Evolutionary conservation across 2,888 invertebrate genomes (phyloP).

Genomic region (Brassicogethes aeneus): DNA sequence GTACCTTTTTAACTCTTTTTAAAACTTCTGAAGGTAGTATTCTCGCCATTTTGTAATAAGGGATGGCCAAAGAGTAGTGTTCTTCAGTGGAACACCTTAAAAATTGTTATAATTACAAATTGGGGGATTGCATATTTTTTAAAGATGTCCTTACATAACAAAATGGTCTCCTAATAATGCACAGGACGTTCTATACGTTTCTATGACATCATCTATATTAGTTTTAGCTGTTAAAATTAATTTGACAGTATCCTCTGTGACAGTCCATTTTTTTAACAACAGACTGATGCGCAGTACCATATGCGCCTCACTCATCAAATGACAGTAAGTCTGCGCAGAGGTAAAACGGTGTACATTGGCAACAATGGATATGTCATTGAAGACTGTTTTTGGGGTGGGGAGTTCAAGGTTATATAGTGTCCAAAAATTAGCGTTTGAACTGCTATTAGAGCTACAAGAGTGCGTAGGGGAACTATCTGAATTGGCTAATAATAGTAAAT

Average conservation of each 20-base stretch:
- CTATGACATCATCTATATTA: constrained; percentile 38
- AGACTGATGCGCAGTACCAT: constrained; percentile 50
- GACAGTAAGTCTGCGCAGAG: constrained; percentile 59
- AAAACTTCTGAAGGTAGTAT: constrained; percentile 44
- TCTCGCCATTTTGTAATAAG: constrained; percentile 48
- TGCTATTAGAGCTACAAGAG: constrained; percentile 37
- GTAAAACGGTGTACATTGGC: constrained; percentile 55
- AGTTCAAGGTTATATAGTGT: constrained; percentile 64
- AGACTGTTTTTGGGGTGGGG: constrained; percentile 54
- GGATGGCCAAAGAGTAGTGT: constrained; percentile 39
- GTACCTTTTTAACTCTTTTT: constrained; percentile 35
- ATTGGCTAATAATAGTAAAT: constrained; percentile 49
- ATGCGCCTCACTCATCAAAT: constrained; percentile 65
- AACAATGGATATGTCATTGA: constrained; percentile 60
- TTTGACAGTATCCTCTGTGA: constrained; percentile 32
- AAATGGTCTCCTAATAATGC: constrained; percentile 50
- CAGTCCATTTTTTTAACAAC: constrained; percentile 35
- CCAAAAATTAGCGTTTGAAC: constrained; percentile 46
- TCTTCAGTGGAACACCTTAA: constrained; percentile 31
- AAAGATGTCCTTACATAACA: constrained; percentile 38
- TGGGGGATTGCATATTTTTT: neutral
- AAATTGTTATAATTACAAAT: too few relatives aligned
- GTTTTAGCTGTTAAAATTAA: constrained; percentile 23
- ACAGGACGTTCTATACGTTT: constrained; percentile 45
- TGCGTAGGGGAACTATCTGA: constrained; percentile 48